Evolutionary conservation across 2,797 vertebrate genomes (phyloP).

Genomic region (Austrolebias charrua): DNA sequence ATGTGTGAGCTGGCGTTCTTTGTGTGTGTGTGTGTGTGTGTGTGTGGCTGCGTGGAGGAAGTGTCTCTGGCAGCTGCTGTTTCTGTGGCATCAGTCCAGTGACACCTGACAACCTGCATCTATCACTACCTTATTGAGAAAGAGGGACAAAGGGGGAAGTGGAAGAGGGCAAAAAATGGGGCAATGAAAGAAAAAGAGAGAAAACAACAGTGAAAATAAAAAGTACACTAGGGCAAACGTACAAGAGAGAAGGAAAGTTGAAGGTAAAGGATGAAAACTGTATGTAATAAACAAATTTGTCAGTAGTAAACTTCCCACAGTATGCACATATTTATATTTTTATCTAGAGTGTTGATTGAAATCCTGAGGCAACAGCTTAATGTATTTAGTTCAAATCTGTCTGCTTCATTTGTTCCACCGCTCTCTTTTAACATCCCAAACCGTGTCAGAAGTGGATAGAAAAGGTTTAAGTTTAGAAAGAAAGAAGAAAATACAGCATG

Average conservation of each 20-base stretch:
- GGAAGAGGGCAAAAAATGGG: conserved; percentile 50
- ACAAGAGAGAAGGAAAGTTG: conserved; percentile 11
- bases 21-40: conserved; percentile 54
- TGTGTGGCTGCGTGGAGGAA: conserved; percentile 73
- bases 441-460: neutral
- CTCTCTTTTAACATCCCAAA: neutral
- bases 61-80: conserved; percentile 82
- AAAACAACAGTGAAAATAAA: conserved; percentile 5
- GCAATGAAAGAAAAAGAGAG: conserved; percentile 43
- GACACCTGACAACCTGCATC: conserved; percentile 84
- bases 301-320: neutral
- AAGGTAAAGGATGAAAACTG: neutral
- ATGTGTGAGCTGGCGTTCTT: conserved; percentile 31
- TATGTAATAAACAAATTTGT: too few species aligned
- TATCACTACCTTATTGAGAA: conserved; percentile 88
- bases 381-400: neutral
- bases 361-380: neutral
- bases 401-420: too few species aligned
- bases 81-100: conserved; percentile 82
- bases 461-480: conserved; percentile 2
- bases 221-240: neutral
- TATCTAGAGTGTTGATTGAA: neutral
- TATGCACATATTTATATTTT: neutral
- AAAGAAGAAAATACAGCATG: conserved; percentile 15
- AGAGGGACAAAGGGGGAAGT: conserved; percentile 69